phyloP scores from a whole-genome alignment of 1,140 invertebrate species.

The Diploscapter pachys region DNA sequence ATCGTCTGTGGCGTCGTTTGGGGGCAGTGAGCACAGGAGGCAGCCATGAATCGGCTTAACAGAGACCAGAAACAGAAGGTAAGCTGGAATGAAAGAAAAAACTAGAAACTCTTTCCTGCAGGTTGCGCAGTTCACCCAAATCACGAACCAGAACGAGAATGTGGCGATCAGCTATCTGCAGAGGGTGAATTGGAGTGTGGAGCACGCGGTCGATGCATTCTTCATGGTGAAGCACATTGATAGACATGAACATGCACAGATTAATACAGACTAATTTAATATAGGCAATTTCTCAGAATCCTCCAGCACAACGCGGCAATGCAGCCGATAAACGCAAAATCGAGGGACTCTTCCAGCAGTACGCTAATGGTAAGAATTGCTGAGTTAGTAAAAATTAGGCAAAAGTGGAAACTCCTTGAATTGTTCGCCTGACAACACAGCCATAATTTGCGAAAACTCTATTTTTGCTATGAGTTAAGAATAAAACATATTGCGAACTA shows the following conservation, averaged over 20 bases:
- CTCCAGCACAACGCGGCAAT: neutral
- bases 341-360: neutral
- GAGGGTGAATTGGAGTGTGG: constrained; percentile 23
- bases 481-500: neutral
- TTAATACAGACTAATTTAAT: neutral
- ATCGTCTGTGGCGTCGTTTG: too few relatives aligned
- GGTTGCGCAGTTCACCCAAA: constrained; percentile 21
- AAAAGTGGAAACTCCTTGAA: neutral
- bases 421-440: neutral
- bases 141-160: constrained; percentile 10
- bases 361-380: constrained; percentile 3
- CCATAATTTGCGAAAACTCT: neutral
- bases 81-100: too few relatives aligned
- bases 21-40: too few relatives aligned
- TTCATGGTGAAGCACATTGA: constrained; percentile 1
- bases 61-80: too few relatives aligned
- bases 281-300: neutral
- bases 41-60: too few relatives aligned
- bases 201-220: constrained; percentile 15
- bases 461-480: neutral
- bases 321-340: neutral
- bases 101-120: neutral
- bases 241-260: neutral
- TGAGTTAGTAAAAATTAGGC: too few relatives aligned
- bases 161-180: constrained; percentile 14